Base-by-base conservation (phyloP, 2,113 vertebrate genomes). In the Lepus europaeus region DNA sequence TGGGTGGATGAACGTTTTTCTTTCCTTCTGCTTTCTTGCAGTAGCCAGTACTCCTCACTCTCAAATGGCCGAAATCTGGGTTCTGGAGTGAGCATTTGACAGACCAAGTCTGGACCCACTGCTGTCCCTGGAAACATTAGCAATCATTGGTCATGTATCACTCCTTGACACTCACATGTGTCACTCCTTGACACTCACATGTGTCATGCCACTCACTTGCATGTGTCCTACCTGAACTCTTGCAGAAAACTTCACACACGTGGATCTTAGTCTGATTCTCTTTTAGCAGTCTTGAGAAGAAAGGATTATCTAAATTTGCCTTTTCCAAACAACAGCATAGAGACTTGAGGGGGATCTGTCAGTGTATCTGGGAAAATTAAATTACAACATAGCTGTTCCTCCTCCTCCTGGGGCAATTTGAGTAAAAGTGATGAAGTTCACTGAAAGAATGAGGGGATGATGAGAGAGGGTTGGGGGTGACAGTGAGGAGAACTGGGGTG, bases 51-150 rank as follows among this genome's bases (percentile, higher is more conserved):
- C 3, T 16, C 45, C 12, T 23, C 59, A 8, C 12, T 87, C 5
- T 29, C 8, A 3, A 10, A 12, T 10, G 39, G 0, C 3, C 9
- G 12, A 33, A 2, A 1, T 31, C 36, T 69, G 69, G 29, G 33
- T 53, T 59, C 49, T 27, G 63, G 31, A 77, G 33, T 29, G 49
- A 22, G 56, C 0, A 0, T 69, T 90, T 63, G 7, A 7, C 2
- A 10, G 13, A 2, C 14, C 19, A 59, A 64, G 20, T 56, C 64
- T 39, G 70, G n/a, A 66, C 36, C 11, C 17, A 23, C 3, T 59
- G 17, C 27, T 23, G 11, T 59, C 45, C 69, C 78, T 13, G 64
- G 36, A 31, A 68, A 63, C 19, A 31, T 83, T 56, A 36, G 29
- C 63, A 36, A 56, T 49, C n/a, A 29, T 36, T 45, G 25, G 53